Conservation (phyloP, 2,888 invertebrate species). For the Lissonota sp. region DNA sequence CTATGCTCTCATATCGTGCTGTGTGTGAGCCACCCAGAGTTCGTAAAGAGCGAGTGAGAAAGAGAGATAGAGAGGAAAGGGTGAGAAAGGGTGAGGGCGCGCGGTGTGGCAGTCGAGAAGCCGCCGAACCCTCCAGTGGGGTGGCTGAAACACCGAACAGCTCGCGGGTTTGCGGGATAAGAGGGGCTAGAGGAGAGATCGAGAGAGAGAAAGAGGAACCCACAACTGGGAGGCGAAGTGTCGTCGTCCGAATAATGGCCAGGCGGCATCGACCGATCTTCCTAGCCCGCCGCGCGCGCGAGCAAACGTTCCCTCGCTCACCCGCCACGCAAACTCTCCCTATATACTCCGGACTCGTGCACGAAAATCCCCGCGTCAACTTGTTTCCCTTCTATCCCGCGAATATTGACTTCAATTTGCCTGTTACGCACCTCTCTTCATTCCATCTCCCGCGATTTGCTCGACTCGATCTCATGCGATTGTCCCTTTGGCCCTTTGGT, state of each 20-base stretch:
- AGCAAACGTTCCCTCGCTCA: constrained; percentile 59
- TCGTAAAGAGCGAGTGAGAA: constrained; percentile 17
- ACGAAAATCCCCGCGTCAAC: constrained; percentile 79
- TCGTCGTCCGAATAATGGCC: constrained; percentile 84
- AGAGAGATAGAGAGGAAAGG: constrained; percentile 61
- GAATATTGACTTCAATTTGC: constrained; percentile 82
- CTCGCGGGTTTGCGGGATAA: constrained; percentile 64
- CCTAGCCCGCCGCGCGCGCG: constrained; percentile 75
- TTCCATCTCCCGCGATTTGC: constrained; percentile 23
- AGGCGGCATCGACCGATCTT: constrained; percentile 84
- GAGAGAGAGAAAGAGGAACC: constrained; percentile 36
- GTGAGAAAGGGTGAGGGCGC: constrained; percentile 63
- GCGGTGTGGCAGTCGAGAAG: constrained; percentile 59
- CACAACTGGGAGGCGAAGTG: constrained; percentile 82
- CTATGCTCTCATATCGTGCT: constrained; percentile 1
- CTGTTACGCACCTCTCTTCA: constrained; percentile 74
- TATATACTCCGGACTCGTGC: constrained; percentile 49
- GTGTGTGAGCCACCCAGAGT: constrained; percentile 24
- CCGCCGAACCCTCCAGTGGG: constrained; percentile 65
- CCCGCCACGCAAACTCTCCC: constrained; percentile 48
- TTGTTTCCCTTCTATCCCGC: constrained; percentile 82
- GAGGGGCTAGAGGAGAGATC: constrained; percentile 59
- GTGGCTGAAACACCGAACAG: constrained; percentile 64
- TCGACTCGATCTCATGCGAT: constrained; percentile 76
- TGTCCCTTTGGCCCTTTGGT: constrained; percentile 71